Conservation (phyloP, 2,888 invertebrate species). For the Eremobia ochroleuca region DNA sequence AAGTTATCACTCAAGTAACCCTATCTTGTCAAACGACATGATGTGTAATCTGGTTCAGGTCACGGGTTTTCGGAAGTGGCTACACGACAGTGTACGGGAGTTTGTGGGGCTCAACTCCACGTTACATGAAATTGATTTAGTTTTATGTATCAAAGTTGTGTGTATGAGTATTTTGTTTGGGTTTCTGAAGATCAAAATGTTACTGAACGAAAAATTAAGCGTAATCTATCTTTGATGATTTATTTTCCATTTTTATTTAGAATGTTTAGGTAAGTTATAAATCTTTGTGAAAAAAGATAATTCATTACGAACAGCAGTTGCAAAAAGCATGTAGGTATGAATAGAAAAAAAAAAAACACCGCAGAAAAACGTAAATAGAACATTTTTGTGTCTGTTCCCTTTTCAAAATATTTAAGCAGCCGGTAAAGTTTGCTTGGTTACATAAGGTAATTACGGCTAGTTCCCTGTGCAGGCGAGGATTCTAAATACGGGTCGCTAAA, state of each 20-base stretch:
- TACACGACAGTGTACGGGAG: slow-evolving; percentile 43
- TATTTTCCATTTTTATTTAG: neutral
- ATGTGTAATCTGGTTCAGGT: slow-evolving; percentile 67
- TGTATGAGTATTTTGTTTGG: neutral
- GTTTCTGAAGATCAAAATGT: neutral
- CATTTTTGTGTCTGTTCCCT: slow-evolving; percentile 12
- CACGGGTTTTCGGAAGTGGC: slow-evolving; percentile 56
- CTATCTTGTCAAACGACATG: slow-evolving; percentile 66
- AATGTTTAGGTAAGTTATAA: neutral
- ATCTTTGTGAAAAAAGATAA: neutral
- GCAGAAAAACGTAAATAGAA: slow-evolving; percentile 8
- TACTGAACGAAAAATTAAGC: neutral
- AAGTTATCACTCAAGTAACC: slow-evolving; percentile 67
- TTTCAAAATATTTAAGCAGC: slow-evolving; percentile 42
- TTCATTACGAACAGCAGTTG: neutral
- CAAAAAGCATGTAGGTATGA: neutral
- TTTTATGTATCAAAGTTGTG: slow-evolving; percentile 16
- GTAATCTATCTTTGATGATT: neutral
- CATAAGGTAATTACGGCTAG: slow-evolving; percentile 24
- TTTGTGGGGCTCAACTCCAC: slow-evolving; percentile 8
- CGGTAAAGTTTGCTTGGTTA: slow-evolving; percentile 39
- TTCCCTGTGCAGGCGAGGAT: slow-evolving; percentile 33
- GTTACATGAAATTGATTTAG: slow-evolving; percentile 31
- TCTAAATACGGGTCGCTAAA: slow-evolving; percentile 26
- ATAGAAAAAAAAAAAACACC: neutral